Conservation (phyloP, 2,113 vertebrate genomes). For the Phyllostomus hastatus region DNA sequence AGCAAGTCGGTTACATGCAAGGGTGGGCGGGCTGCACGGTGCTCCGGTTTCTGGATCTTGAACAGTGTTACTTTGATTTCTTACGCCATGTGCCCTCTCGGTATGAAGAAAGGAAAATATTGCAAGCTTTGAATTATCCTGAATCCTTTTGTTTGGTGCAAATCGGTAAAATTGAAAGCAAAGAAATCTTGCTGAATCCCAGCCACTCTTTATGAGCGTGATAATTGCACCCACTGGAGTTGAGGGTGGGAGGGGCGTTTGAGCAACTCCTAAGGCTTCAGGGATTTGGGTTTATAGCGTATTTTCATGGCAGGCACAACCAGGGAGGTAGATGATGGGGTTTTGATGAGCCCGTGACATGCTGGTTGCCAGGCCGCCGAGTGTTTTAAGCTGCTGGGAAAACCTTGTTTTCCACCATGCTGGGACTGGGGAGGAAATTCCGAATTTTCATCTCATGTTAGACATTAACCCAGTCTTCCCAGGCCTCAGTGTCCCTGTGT, state of each 20-base stretch:
- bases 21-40: accelerated
- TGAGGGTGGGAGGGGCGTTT: accelerated
- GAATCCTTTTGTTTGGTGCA: not conserved
- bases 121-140: not conserved
- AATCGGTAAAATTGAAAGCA: not conserved
- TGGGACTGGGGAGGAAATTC: not conserved
- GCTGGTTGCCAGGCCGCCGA: not conserved
- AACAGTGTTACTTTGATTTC: not conserved
- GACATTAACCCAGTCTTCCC: not conserved
- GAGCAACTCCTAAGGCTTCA: not conserved
- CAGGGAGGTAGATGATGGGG: not conserved
- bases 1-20: accelerated
- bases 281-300: not conserved
- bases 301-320: not conserved
- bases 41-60: not conserved
- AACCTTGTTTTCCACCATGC: accelerated
- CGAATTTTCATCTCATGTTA: not conserved
- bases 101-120: not conserved
- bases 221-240: no score
- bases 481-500: not conserved
- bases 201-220: not conserved
- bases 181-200: not conserved
- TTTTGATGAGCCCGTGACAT: not conserved
- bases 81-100: not conserved
- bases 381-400: not conserved